Evolutionary conservation across 2,113 vertebrate species (phyloP).

Genomic region (Phyllostomus hastatus): DNA sequence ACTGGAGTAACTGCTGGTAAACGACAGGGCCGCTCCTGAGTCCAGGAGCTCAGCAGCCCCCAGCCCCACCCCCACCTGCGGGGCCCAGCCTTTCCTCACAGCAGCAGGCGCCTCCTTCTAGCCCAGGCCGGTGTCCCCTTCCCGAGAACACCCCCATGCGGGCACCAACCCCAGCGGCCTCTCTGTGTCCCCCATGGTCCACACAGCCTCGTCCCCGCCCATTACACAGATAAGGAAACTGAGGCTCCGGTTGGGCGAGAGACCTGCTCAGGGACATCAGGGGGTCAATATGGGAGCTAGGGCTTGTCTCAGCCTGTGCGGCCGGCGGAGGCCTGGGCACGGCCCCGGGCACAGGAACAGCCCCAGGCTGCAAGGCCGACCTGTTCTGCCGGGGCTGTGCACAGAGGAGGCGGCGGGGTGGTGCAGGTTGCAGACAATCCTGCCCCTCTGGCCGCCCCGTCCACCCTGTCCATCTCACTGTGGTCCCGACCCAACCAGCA

Average conservation of each 20-base stretch:
- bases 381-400: too few species aligned
- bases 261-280: neutral
- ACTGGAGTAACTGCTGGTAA: neutral
- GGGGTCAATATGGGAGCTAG: neutral
- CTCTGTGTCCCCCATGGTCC: accelerated
- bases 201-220: neutral
- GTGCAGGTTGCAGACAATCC: neutral
- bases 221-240: neutral
- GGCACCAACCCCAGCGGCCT: accelerated
- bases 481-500: neutral
- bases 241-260: neutral
- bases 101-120: neutral
- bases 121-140: neutral
- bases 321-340: neutral
- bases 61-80: neutral
- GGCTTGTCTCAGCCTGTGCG: neutral
- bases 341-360: neutral
- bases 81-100: neutral
- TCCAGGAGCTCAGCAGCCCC: neutral
- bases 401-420: neutral
- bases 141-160: neutral
- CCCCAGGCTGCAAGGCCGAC: neutral
- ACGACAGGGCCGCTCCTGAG: neutral
- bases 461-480: neutral
- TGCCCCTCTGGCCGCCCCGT: neutral